Evolutionary conservation across 1,140 invertebrate genomes (phyloP).

Genomic region (Drosophila sproati): DNA sequence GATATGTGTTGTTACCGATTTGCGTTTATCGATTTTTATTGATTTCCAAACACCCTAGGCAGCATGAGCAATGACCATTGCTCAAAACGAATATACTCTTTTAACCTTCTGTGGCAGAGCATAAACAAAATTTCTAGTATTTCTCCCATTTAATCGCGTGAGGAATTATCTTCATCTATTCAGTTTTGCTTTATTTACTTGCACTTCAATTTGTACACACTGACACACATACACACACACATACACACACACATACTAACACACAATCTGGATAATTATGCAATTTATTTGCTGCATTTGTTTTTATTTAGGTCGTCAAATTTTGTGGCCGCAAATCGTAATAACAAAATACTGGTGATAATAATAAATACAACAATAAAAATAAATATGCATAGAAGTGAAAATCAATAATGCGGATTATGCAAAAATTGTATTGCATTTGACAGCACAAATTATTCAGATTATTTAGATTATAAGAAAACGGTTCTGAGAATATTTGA

Average conservation of each 20-base stretch:
- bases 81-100: no score
- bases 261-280: slow-evolving; percentile 63
- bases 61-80: no score
- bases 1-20: no score
- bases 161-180: slow-evolving; percentile 39
- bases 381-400: slow-evolving; percentile 16
- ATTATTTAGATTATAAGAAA: slow-evolving; percentile 35
- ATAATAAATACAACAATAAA: not conserved
- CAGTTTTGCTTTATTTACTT: slow-evolving; percentile 64
- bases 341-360: no score
- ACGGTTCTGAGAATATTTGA: slow-evolving; percentile 20
- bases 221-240: no score
- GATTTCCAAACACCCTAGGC: no score
- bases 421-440: slow-evolving; percentile 16
- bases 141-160: slow-evolving; percentile 45
- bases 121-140: slow-evolving; percentile 15
- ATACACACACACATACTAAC: no score
- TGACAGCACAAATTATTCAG: not conserved
- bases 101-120: no score
- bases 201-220: slow-evolving; percentile 1
- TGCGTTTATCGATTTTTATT: no score
- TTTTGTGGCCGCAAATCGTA: slow-evolving; percentile 33
- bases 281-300: slow-evolving; percentile 73
- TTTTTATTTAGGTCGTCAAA: slow-evolving; percentile 72
- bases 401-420: slow-evolving; percentile 41